Evolutionary conservation across 2,797 vertebrate species (phyloP), one percentile per base, ranked within the genome.

Genomic region (Peromyscus aztecus): DNA sequence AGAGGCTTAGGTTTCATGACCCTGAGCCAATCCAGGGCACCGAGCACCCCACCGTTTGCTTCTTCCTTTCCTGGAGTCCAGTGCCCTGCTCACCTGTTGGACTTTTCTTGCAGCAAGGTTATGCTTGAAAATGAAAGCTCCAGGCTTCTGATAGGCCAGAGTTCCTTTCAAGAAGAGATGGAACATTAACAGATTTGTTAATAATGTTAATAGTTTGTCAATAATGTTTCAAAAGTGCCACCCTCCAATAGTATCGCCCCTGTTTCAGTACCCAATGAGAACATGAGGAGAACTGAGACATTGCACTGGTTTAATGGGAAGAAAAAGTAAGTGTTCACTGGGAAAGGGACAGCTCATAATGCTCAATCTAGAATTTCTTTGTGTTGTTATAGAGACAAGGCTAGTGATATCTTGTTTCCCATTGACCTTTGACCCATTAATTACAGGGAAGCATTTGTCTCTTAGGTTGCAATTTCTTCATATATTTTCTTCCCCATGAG

Each of bases 201-300:
- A 37, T 73, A 73, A 37, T 37, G n/a, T 37, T 73, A 37, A 73
- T 73, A 40, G n/a, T 43, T 85, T 85, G 43, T 67, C 82, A 65
- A 2, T 49, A 34, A 65, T 34, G 10, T 65, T 84, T 46, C 40
- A 31, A 34, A 84, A 65, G 16, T 19, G 29, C 12, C 55, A 61
- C n/a, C n/a, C 55, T 61, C 80, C 13, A 82, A 29, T 5, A 19
- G 17, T 46, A 46, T 43, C 0, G 2, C 29, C 59, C 40, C 29
- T 31, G 37, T 12, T 13, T 86, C 65, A 27, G 65, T 10, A 29
- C 23, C 34, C 14, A 61, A 71, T 29, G n/a, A 87, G 46, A 69
- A 78, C 69, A 40, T 19, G 21, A 59, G 2, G 46, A 46, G 99
- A 99, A 98, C 98, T 95, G 89, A 34, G 65, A 80, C 31, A 67